Base-by-base conservation (phyloP, 1,140 invertebrate genomes). In the Drosophila pectinifera region DNA sequence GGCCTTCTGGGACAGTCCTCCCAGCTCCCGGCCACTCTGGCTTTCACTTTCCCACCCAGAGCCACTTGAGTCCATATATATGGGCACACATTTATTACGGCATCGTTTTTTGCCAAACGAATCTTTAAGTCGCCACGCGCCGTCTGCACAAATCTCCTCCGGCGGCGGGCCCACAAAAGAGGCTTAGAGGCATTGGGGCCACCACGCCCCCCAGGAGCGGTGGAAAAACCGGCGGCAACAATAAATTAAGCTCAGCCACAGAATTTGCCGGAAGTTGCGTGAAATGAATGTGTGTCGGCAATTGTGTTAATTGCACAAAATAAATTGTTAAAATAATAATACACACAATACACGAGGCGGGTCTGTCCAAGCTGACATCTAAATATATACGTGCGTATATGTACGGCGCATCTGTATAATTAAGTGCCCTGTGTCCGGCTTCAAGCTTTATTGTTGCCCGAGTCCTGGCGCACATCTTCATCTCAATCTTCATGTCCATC, bases 311-410 rank as follows among this genome's bases (percentile, higher is more conserved):
- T 88, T 88, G 84, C 83, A 75, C 76, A 89, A 88, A 88, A 88
- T 88, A 88, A 89, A 89, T 88, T 88, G 83, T 88, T 88, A 88
- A 88, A 88, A 88, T 89, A 89, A 88, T 88, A 88, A 80, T 73
- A 88, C 69, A 74, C 51, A 46, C 85, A 88, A 76, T 73, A 82
- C 63, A 68, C 58, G 42, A 26, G 51, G 34, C 45, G 49, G 16
- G 14, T 6, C 26, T 24, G 42, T 48, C 14, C 22, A 38, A 38
- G 36, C 77, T 85, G 78, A 80, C 73, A 77, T 77, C 73, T 76
- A 54, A 75, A 75, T 75, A 41, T 49, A 55, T 34, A 20, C 5
- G 22, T 14, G 59, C 10, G 49, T 48, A 51, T 26, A 20, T 22
- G 57, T 56, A 56, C 57, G 55, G 28, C 20, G 28, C 24, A 69